These are phyloP conservation scores for Oncopeltus fasciatus DNA, from an alignment of 1,140 invertebrate species.

Conservation along the genomic window DNA sequence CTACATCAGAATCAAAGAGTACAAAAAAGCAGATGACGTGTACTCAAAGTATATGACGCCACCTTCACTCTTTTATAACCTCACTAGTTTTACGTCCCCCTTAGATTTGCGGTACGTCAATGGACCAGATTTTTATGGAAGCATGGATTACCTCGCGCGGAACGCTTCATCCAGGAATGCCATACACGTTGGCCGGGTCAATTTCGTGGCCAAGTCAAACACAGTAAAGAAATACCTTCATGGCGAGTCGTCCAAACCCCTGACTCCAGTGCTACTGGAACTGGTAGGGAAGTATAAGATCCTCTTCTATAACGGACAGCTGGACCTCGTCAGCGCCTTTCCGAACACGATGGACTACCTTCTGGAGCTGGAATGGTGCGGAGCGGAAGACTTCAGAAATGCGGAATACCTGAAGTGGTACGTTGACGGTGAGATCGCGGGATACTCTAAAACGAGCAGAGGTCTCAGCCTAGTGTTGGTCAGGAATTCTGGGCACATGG, in stretches of 20 bases:
- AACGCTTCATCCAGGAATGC: conserved; percentile 43
- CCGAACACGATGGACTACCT: conserved; percentile 60
- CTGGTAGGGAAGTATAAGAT: conserved; percentile 51
- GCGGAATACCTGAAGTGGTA: conserved; percentile 33
- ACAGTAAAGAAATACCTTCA: conserved; percentile 51
- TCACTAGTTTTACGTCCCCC: conserved; percentile 1
- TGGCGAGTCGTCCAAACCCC: conserved; percentile 67
- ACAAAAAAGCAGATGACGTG: conserved; percentile 17
- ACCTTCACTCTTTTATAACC: conserved; percentile 11
- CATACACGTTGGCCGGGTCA: conserved; percentile 67
- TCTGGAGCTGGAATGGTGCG: conserved; percentile 32
- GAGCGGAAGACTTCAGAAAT: conserved; percentile 28
- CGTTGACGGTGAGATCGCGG: conserved; percentile 35
- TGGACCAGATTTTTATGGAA: neutral
- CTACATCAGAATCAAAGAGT: conserved; percentile 8
- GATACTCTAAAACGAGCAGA: conserved; percentile 40
- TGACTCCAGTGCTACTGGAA: conserved; percentile 56
- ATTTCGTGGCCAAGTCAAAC: conserved; percentile 28
- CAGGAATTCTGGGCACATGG: conserved; percentile 50
- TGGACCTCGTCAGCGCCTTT: conserved; percentile 74
- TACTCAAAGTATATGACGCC: neutral
- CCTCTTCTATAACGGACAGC: conserved; percentile 64
- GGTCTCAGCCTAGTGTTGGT: conserved; percentile 46
- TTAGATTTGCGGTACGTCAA: conserved; percentile 6
- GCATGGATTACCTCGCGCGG: conserved; percentile 31